phyloP scores from a whole-genome alignment of 2,797 vertebrate species.

The Lepilemur septentrionalis region DNA sequence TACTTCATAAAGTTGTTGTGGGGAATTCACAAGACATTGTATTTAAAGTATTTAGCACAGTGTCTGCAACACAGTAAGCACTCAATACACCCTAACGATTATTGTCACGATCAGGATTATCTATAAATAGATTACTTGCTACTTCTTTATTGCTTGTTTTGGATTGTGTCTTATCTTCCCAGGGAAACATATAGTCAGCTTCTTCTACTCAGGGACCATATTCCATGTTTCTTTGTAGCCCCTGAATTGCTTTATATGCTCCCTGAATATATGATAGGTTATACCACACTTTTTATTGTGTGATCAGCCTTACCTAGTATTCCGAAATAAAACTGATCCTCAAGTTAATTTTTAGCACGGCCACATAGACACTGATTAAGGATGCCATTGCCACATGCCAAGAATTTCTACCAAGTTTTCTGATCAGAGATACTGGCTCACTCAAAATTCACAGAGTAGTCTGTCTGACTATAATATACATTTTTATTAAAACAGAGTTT shows the following conservation, averaged over 20 bases:
- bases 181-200: not conserved
- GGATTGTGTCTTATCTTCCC: not conserved
- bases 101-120: not conserved
- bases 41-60: not conserved
- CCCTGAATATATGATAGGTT: not conserved
- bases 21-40: not conserved
- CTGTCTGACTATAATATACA: not conserved
- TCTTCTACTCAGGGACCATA: not conserved
- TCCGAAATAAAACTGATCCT: slow-evolving; percentile 1
- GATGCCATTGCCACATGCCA: not conserved
- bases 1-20: not conserved
- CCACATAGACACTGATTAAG: not conserved
- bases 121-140: not conserved
- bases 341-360: not conserved
- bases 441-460: not conserved
- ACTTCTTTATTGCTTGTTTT: not conserved
- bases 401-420: not conserved
- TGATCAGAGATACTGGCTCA: not conserved
- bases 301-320: not conserved
- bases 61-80: not conserved
- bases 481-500: not conserved
- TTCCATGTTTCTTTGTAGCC: not conserved
- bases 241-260: not conserved
- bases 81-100: not conserved
- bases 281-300: not conserved